Evolutionary conservation across 1,140 invertebrate species (phyloP).

Genomic region (Archegozetes longisetosus): DNA sequence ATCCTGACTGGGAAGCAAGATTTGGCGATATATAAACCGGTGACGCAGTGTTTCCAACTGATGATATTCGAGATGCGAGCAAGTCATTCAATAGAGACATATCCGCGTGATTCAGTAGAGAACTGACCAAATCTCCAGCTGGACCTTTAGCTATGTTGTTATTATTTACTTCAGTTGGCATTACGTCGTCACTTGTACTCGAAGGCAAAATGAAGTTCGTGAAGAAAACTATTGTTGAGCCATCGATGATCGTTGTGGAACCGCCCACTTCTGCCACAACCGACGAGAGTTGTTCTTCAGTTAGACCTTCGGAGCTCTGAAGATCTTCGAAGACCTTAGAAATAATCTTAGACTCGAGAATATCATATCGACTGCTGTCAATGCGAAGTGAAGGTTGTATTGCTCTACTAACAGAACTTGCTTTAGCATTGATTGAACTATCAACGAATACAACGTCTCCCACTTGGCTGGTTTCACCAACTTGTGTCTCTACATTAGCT

Average conservation of each 20-base stretch:
- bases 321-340: slow-evolving; percentile 1
- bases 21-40: neutral
- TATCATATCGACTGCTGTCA: neutral
- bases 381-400: neutral
- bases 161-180: neutral
- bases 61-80: neutral
- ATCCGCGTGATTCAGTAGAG: slow-evolving; percentile 1
- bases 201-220: slow-evolving; percentile 20
- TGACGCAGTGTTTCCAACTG: neutral
- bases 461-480: neutral
- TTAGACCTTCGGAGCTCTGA: neutral
- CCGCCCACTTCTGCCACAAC: neutral
- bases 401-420: too few relatives aligned
- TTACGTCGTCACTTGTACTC: neutral
- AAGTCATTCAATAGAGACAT: neutral
- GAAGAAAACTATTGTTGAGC: slow-evolving; percentile 21
- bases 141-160: slow-evolving; percentile 9
- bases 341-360: slow-evolving; percentile 1
- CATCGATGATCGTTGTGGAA: slow-evolving; percentile 17
- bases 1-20: slow-evolving; percentile 8
- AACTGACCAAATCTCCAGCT: neutral
- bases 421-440: too few relatives aligned
- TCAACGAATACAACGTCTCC: too few relatives aligned
- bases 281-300: slow-evolving; percentile 2
- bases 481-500: neutral